Conservation (phyloP, 2,797 vertebrate genomes). For the Bradypus variegatus region DNA sequence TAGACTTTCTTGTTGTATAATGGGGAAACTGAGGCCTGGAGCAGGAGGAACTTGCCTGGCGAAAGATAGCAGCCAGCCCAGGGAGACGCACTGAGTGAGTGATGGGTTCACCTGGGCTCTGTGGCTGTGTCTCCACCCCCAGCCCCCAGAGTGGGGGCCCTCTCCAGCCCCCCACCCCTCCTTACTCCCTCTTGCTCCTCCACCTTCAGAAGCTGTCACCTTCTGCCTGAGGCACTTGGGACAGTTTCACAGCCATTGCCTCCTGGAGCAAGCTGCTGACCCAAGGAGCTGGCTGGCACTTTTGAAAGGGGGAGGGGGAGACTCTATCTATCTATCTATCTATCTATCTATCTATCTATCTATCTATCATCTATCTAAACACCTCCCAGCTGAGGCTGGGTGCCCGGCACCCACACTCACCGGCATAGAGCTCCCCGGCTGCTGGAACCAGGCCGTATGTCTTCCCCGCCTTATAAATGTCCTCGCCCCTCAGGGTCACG, state of each 20-base stretch:
- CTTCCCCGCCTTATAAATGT: constrained; percentile 91
- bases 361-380: not conserved
- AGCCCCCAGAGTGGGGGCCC: not conserved
- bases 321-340: not conserved
- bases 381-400: not conserved
- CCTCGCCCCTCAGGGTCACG: constrained; percentile 84
- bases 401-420: constrained; percentile 68
- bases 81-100: not conserved
- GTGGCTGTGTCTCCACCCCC: not conserved
- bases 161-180: too few relatives aligned
- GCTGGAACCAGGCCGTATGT: constrained; percentile 85
- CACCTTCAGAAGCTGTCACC: not conserved
- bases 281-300: not conserved
- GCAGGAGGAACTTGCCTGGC: not conserved
- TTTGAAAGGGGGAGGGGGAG: not conserved
- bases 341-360: not conserved
- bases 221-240: not conserved
- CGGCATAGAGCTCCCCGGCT: constrained; percentile 85
- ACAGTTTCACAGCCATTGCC: not conserved
- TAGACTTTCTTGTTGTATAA: not conserved
- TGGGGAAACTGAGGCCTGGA: not conserved
- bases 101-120: not conserved
- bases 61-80: not conserved
- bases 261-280: not conserved
- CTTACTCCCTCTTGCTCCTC: too few relatives aligned